Base-by-base conservation (phyloP, 2,888 invertebrate genomes). In the Papilio gigon region DNA sequence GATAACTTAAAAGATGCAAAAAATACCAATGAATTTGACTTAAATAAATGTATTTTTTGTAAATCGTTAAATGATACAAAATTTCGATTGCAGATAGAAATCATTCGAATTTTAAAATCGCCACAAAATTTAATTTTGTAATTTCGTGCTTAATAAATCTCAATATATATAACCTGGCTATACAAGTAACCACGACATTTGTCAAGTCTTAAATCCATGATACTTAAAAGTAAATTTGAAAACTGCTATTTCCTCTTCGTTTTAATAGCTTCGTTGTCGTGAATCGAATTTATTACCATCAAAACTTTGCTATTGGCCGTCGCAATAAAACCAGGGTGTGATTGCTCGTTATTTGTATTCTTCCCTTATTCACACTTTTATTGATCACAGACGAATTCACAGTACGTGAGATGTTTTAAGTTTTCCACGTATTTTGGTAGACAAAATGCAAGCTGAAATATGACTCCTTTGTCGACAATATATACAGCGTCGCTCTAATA, bases 331-430 rank as follows among this genome's bases (percentile, higher is more conserved):
- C 58, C 56, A 33, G 37, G 37, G 44, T 27, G 61, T 17, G 44
- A 67, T 50, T 25, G 62, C 56, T 58, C 62, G 63, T 67, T 67
- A 58, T 67, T 67, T 67, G 63, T 67, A 67, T 67, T 67, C 67
- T 62, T 63, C 62, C 25, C 67, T 67, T 67, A 67, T 63, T 67
- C 62, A 67, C 67, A 42, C 62, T 17, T 56, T 67, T 67, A 67
- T 67, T 67, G 67, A 56, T 62, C 67, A 62, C 62, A 33, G 62
- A 62, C 67, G 67, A 67, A 67, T 62, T 67, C 37, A 56, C 25
- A 22, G 56, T 56, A 67, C 67, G 62, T 56, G 62, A 62, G 62
- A 42, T 56, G 56, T 67, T 63, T 62, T 56, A 63, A 56, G 33
- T 44, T 33, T 30, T 27, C 2, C 30, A 9, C 0, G n/a, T 30